Percentiles rank a stretch among this genome's conserved stretches.
Evolutionary conservation across 2,888 invertebrate genomes (phyloP).

Genomic region (Tachina lurida): DNA sequence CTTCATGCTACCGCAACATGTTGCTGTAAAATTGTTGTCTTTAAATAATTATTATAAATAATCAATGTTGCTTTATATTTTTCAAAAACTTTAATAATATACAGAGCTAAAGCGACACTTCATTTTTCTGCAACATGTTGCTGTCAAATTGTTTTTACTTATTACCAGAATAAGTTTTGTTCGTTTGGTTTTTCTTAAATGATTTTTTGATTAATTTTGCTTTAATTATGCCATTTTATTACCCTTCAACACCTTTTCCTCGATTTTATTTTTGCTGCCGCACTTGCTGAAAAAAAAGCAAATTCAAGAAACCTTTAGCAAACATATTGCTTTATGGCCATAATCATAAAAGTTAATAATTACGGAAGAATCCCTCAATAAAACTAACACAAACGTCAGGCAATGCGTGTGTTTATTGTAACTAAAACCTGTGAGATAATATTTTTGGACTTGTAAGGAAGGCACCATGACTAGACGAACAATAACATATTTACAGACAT

Average conservation of each 20-base stretch:
- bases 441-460: conserved; percentile 56
- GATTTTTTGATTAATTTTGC: conserved; percentile 8
- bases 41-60: no score
- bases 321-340: conserved; percentile 56
- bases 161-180: neutral
- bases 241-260: conserved; percentile 64
- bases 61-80: no score
- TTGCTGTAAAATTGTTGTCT: no score
- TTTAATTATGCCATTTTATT: conserved; percentile 54
- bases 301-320: conserved; percentile 31
- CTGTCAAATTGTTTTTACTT: neutral
- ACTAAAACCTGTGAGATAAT: conserved; percentile 61
- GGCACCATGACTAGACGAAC: conserved; percentile 46
- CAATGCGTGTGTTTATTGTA: conserved; percentile 27
- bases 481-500: conserved; percentile 15
- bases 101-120: neutral
- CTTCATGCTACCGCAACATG: no score
- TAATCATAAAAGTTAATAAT: conserved; percentile 69
- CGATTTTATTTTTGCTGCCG: neutral
- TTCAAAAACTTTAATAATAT: no score
- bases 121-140: conserved; percentile 25
- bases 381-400: conserved; percentile 50
- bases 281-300: neutral
- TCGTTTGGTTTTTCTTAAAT: neutral
- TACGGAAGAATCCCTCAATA: conserved; percentile 64